Evolutionary conservation across 37 sponge, comb jelly and placozoan genomes (phyloP).

Genomic region (Beroe ovata): DNA sequence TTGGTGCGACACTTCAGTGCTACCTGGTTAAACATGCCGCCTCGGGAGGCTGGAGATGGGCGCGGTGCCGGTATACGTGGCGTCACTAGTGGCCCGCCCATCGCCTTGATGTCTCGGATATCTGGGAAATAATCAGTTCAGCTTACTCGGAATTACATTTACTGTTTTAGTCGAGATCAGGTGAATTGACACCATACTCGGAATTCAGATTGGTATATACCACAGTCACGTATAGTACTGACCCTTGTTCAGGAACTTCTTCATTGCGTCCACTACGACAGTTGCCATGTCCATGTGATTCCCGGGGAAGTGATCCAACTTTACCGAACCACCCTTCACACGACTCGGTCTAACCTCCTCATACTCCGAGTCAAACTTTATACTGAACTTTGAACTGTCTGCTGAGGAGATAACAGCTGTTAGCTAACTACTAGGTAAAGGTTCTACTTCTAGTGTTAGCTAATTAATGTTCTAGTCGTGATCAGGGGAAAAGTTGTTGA

Average conservation of each 20-base stretch:
- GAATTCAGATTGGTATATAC: no score
- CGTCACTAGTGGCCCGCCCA: neutral
- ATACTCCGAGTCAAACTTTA: neutral
- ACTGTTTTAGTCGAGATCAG: neutral
- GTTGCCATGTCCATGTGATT: neutral
- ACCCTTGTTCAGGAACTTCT: conserved; percentile 43
- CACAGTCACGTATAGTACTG: neutral
- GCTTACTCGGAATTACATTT: no score
- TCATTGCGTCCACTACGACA: conserved; percentile 21
- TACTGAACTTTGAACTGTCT: neutral
- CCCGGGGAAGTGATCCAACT: neutral
- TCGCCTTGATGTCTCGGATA: conserved; percentile 5
- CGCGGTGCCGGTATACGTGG: neutral
- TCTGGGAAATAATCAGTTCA: conserved; percentile 11
- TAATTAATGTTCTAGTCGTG: no score
- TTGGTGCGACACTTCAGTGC: neutral
- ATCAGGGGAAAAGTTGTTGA: no score
- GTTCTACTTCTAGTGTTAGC: no score
- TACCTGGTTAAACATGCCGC: neutral
- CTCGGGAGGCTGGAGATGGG: neutral
- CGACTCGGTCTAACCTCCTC: neutral
- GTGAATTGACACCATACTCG: neutral
- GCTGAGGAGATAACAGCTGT: no score
- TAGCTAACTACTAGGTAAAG: no score
- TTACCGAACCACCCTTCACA: neutral